Evolutionary conservation across 2,888 invertebrate species (phyloP).

Genomic region (Scelioninae gen. 2): DNA sequence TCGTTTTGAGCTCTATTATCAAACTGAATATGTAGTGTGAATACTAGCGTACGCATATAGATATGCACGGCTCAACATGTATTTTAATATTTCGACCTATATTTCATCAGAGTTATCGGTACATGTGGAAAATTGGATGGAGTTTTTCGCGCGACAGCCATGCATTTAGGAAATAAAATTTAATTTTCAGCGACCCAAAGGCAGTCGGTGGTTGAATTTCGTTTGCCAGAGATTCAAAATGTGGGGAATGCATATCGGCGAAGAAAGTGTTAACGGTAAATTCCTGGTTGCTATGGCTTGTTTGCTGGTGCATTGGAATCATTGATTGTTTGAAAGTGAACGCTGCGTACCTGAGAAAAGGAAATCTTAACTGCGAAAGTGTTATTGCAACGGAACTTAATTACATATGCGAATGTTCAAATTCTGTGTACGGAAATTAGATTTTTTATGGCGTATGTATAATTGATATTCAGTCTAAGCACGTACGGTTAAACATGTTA

Average conservation of each 20-base stretch:
- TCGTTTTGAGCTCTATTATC: slow-evolving; percentile 49
- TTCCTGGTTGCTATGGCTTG: slow-evolving; percentile 57
- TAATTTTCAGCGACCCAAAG: slow-evolving; percentile 8
- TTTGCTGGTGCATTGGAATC: slow-evolving; percentile 48
- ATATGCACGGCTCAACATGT: slow-evolving; percentile 15
- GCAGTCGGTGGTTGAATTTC: slow-evolving; percentile 2
- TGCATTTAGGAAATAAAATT: slow-evolving; percentile 17
- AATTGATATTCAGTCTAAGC: slow-evolving; percentile 2
- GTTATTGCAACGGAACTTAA: slow-evolving; percentile 15
- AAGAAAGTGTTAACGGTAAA: slow-evolving; percentile 35
- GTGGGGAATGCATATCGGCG: slow-evolving; percentile 16
- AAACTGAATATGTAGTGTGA: slow-evolving; percentile 50
- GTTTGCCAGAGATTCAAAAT: slow-evolving; percentile 3
- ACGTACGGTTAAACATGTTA: background rate
- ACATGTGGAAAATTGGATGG: slow-evolving; percentile 20
- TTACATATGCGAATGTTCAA: slow-evolving; percentile 22
- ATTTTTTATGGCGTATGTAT: slow-evolving; percentile 13
- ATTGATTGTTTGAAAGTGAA: slow-evolving; percentile 57
- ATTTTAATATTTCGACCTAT: slow-evolving; percentile 38
- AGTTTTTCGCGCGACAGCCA: slow-evolving; percentile 10
- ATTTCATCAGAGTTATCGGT: slow-evolving; percentile 17
- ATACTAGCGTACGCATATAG: slow-evolving; percentile 28
- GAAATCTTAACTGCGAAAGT: slow-evolving; percentile 29
- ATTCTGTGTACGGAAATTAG: slow-evolving; percentile 16
- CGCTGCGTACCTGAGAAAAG: slow-evolving; percentile 32